Evolutionary conservation across 2,113 vertebrate genomes (phyloP), one percentile per base, ranked within the genome.

Genomic region (Shinisaurus crocodilurus): DNA sequence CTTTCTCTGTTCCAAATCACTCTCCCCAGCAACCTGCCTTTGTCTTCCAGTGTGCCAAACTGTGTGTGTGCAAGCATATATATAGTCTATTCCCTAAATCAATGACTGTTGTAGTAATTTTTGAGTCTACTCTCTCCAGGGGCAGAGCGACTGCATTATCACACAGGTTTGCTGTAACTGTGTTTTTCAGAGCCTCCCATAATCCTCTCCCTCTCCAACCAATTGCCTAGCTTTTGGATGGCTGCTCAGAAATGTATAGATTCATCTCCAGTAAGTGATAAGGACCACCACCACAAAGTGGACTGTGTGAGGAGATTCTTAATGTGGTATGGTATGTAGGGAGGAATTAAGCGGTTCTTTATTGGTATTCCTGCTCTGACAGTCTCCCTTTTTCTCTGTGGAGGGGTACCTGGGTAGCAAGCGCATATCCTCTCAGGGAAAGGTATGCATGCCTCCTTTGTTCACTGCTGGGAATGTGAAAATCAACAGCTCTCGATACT

Each of bases 181-280:
- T 50, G n/a, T 18, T 91, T 87, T 82, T 76, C 48, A 69, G 37
- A 85, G 63, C 48, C n/a, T 57, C 67, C 48, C 18, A 12, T 80
- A 90, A 85, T 72, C 50, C 27, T 8, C 54, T 16, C 32, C 34
- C 40, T 45, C 79, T 87, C 50, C 7, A 57, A 37, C 40, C 81
- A 76, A 34, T 82, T 43, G 43, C 16, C 50, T 90, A 81, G 85
- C 48, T n/a, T 85, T 89, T 45, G 72, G 67, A 45, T 76, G 37
- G 27, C 18, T 90, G 16, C 74, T 86, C 76, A 90, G 85, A 88
- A 29, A 86, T 84, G 37, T 81, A 86, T 0, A 87, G 88, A 92
- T 90, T 65, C 85, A 29, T 1, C 2, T 54, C 16, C 37, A 88
- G 45, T 79, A 90, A 91, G 29, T 60, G 74, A 82, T 34, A 70